Evolutionary conservation across 1,140 invertebrate species (phyloP).

Genomic region (Fopius arisanus): DNA sequence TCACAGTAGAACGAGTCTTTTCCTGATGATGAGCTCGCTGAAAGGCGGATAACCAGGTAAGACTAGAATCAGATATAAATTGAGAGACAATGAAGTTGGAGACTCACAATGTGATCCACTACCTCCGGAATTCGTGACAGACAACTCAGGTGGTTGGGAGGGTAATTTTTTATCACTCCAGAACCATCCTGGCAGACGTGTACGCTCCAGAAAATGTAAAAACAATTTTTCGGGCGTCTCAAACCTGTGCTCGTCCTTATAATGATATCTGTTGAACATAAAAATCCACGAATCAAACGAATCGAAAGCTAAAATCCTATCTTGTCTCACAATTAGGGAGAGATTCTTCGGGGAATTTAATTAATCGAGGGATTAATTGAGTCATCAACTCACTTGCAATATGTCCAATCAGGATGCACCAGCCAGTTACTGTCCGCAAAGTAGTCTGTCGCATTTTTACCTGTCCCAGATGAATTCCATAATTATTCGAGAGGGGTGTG

Average conservation of each 20-base stretch:
- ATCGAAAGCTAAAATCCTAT: no score
- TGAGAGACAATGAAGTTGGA: not conserved
- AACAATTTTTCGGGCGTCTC: slow-evolving; percentile 74
- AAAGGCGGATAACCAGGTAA: no score
- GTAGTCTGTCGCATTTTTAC: slow-evolving; percentile 71
- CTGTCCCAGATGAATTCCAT: slow-evolving; percentile 50
- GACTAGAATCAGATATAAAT: not conserved
- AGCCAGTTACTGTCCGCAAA: slow-evolving; percentile 82
- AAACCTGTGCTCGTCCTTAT: slow-evolving; percentile 61
- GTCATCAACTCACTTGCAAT: slow-evolving; percentile 53
- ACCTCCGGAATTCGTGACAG: slow-evolving; percentile 51
- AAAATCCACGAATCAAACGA: no score
- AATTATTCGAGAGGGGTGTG: slow-evolving; percentile 23
- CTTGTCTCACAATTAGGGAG: no score
- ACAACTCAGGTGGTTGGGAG: slow-evolving; percentile 66
- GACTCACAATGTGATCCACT: slow-evolving; percentile 40
- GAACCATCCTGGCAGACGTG: slow-evolving; percentile 77
- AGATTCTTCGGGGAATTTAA: no score
- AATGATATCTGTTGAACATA: slow-evolving; percentile 69
- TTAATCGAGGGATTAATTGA: no score
- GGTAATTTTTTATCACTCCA: slow-evolving; percentile 72
- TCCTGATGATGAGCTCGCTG: slow-evolving; percentile 68
- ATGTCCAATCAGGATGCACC: slow-evolving; percentile 87
- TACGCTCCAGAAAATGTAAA: slow-evolving; percentile 78
- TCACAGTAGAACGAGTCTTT: slow-evolving; percentile 77